Evolutionary conservation across 2,113 vertebrate species (phyloP).

Genomic region (Zapus hudsonius): DNA sequence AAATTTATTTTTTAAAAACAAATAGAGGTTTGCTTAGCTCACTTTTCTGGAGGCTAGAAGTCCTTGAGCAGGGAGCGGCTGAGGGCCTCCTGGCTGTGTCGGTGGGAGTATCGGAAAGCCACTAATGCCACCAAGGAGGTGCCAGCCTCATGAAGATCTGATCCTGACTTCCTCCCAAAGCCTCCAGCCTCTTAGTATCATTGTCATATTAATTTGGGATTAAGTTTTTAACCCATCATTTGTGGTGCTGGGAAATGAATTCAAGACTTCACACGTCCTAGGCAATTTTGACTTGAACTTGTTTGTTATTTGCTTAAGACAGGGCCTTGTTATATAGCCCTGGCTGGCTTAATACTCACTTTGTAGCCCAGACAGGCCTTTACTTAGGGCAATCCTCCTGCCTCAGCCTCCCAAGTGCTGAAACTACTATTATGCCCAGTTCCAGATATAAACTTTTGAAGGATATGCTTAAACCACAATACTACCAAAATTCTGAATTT

Average conservation of each 20-base stretch:
- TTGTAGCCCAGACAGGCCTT: background rate
- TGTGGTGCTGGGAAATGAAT: background rate
- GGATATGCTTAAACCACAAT: background rate
- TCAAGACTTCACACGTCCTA: background rate
- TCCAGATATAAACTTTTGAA: background rate
- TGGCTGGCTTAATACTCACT: background rate
- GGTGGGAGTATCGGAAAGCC: too few species aligned
- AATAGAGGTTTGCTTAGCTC: background rate
- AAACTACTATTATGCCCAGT: background rate
- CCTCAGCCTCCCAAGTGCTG: background rate
- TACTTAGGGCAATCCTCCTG: background rate
- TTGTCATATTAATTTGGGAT: background rate
- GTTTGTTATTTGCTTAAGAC: background rate
- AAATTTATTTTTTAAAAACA: background rate
- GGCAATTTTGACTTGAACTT: background rate
- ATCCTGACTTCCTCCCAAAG: background rate
- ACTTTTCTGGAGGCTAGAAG: background rate
- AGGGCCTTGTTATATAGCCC: background rate
- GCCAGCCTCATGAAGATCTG: background rate
- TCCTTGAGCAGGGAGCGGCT: too few species aligned
- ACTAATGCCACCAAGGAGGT: too few species aligned
- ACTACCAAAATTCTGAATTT: constrained; percentile 26
- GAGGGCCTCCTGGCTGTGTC: too few species aligned
- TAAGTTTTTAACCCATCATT: background rate
- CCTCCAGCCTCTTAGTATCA: background rate